Base-by-base conservation (phyloP, 2,113 vertebrate genomes). In the Paradoxurus hermaphroditus region DNA sequence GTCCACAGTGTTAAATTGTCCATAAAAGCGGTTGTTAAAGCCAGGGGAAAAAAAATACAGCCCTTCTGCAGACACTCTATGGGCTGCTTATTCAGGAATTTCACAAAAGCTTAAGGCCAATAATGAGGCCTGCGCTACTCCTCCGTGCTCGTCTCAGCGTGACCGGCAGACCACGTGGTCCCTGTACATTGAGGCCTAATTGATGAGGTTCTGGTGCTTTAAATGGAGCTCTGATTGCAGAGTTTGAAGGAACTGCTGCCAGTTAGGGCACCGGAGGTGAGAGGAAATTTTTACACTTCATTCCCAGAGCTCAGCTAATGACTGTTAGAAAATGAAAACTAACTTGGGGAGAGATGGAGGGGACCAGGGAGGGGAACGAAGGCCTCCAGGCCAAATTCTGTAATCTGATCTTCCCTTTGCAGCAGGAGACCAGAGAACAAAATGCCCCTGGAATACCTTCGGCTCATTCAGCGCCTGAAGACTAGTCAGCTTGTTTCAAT, bases 181-280 rank as follows among this genome's bases (percentile, higher is more conserved):
- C 96, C 89, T 83, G 95, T 97, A 96, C 92, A 81, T 81, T 95
- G 97, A 97, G 94, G 77, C 95, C 97, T 98, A 98, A 99, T 98
- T 98, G 98, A 98, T 98, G 97, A 98, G 98, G 97, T 98, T 98
- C 97, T 98, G 97, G 98, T 98, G 98, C 97, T 87, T 95, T 95
- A 94, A 97, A 97, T 96, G 97, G 94, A 88, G 49, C 67, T 73
- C 98, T 98, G 98, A 98, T 99, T 98, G 98, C 97, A 4, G 97
- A 92, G 94, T 96, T 97, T 96, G 8, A 96, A 97, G 97, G 96
- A 94, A 94, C 92, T 25, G 94, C 92, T 72, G 97, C 98, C 95
- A 94, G 93, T 14, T 86, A 97, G 96, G 97, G 98, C 97, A 97
- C 91, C 23, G 68, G 73, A 98, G 98, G 99, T 98, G 98, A 98